Percentiles rank a stretch among this genome's conserved stretches.
These are phyloP conservation scores for Bubalus kerabau DNA, from an alignment of 2,113 vertebrate genomes.

Conservation along the genomic window DNA sequence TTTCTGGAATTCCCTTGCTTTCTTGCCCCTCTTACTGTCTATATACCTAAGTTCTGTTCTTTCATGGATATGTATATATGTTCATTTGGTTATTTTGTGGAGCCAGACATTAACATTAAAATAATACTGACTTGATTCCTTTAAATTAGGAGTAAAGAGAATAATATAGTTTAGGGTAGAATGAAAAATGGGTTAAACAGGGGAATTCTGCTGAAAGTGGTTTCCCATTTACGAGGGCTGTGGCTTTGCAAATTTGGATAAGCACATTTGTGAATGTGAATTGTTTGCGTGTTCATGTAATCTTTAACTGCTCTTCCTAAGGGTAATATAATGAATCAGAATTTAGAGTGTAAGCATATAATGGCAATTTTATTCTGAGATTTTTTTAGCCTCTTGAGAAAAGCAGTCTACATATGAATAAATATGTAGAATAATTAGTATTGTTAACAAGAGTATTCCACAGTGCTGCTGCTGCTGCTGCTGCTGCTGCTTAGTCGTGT, in stretches of 20 bases:
- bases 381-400: not conserved
- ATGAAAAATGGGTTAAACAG: not conserved
- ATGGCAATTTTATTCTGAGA: not conserved
- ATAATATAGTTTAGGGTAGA: not conserved
- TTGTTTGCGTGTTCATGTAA: not conserved
- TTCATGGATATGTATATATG: not conserved
- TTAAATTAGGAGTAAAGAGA: not conserved
- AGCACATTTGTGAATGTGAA: not conserved
- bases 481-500: too few relatives aligned
- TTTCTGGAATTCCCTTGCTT: not conserved
- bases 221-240: not conserved
- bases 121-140: not conserved
- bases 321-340: not conserved
- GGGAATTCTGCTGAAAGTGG: not conserved
- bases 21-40: not conserved
- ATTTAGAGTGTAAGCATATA: slow-evolving; percentile 13
- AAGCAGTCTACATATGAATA: not conserved
- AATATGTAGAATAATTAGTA: not conserved
- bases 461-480: not conserved
- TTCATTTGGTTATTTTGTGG: slow-evolving; percentile 1
- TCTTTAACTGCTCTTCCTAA: not conserved
- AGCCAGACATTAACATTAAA: slow-evolving; percentile 21
- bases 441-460: not conserved
- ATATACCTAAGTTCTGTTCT: not conserved
- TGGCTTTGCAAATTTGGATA: not conserved